Base-by-base conservation (phyloP, 2,113 vertebrate genomes). In the Numida meleagris region DNA sequence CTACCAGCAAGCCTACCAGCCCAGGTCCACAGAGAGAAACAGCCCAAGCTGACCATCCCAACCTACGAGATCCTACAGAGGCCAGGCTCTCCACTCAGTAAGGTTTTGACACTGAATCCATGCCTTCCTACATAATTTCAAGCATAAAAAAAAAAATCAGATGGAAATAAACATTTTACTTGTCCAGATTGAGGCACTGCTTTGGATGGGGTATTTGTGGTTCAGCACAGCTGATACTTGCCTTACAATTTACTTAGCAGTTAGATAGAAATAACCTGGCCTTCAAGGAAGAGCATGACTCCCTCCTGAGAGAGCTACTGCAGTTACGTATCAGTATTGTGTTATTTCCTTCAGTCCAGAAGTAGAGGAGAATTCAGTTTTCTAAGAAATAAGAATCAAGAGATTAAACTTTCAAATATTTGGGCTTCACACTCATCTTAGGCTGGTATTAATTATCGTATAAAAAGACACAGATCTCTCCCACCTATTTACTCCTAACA, bases 181-280 rank as follows among this genome's bases (percentile, higher is more conserved):
- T 19, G 6, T 80, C 62, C 84, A 58, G 93, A 78, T 3, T 36
- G 12, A 16, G 25, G 75, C 57, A 70, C n/a, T 78, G 46, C 57
- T 91, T 85, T 85, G 40, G 65, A 45, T 62, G 34, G 46, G 43
- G 27, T 67, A 46, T 48, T 57, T 17, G 48, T 33, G 45, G 27
- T 62, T 63, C 70, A 61, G 42, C 38, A 58, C 34, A 71, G 71
- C 84, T 91, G 75, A 31, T 94, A 70, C 86, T 96, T 88, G 89
- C 89, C 95, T 94, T 53, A 24, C 92, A 55, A 94, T 83, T 95
- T 88, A 87, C 89, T 90, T 83, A 92, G 91, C 80, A 68, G 82
- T 36, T 73, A 73, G 55, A 75, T 3, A 91, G 82, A 83, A 75
- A 68, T 85, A 82, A 95, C 76, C 15, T 77, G 72, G 83, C 62